A percentile compares a stretch with the other conserved stretches of the same genome.
Evolutionary conservation across 35 echinoderm and acorn worm species (phyloP).

Genomic region (Chiridota heheva): DNA sequence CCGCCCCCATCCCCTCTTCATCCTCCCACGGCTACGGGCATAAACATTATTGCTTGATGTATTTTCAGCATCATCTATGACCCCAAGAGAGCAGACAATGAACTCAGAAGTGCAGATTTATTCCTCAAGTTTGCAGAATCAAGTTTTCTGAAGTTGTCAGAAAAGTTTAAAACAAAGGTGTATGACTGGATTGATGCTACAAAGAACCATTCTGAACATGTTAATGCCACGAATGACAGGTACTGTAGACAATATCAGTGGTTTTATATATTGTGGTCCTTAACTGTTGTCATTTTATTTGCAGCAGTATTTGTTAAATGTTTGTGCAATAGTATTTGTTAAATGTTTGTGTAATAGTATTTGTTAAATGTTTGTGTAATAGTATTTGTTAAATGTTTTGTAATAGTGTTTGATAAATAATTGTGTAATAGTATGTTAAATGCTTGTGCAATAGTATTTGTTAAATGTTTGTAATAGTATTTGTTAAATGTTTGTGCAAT

Average conservation of each 20-base stretch:
- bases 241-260: background rate
- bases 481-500: no score
- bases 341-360: background rate
- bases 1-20: no score
- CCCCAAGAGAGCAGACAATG: constrained; percentile 66
- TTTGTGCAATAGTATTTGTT: no score
- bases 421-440: no score
- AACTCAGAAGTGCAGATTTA: constrained; percentile 70
- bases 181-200: constrained; percentile 62
- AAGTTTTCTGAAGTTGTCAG: constrained; percentile 30
- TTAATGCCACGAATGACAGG: constrained; percentile 15
- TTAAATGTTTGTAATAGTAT: no score
- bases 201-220: constrained; percentile 26
- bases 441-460: background rate
- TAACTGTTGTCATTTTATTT: background rate
- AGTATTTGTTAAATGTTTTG: no score
- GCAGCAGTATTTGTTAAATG: background rate
- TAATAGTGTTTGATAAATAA: no score
- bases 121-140: constrained; percentile 63
- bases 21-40: no score
- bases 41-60: no score
- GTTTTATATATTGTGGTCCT: background rate
- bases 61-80: constrained; percentile 81
- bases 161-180: constrained; percentile 24
- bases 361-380: background rate